Evolutionary conservation across 1,140 invertebrate genomes (phyloP).

Genomic region (Bombus affinis): DNA sequence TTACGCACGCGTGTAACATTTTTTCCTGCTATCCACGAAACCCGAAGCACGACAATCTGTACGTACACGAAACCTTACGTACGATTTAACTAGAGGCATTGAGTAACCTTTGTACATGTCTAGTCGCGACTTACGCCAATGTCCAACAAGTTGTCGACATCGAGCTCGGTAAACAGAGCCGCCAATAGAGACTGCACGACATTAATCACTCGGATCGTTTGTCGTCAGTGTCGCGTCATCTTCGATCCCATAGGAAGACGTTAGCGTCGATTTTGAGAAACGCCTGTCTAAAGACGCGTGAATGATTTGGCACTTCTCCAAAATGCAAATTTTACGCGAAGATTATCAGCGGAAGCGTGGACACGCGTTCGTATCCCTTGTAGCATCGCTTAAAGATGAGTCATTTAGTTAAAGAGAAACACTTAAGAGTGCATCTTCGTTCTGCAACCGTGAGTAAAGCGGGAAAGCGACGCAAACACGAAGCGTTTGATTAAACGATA

Average conservation of each 20-base stretch:
- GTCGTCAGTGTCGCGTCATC: conserved; percentile 10
- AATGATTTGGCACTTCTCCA: conserved; percentile 31
- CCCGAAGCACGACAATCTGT: neutral
- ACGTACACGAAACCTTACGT: neutral
- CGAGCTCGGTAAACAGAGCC: conserved; percentile 23
- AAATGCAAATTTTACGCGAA: conserved; percentile 28
- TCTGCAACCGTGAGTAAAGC: neutral
- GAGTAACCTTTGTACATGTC: conserved; percentile 31
- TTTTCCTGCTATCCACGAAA: neutral
- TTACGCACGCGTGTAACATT: neutral
- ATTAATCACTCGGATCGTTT: conserved; percentile 29
- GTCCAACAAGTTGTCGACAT: conserved; percentile 68
- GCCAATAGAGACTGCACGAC: conserved; percentile 10
- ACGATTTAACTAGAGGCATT: conserved; percentile 3
- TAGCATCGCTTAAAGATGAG: conserved; percentile 34
- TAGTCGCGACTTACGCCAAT: conserved; percentile 53
- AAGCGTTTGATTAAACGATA: conserved; percentile 3
- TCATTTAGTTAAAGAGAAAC: conserved; percentile 32
- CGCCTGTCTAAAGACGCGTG: neutral
- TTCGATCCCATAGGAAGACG: conserved; percentile 23
- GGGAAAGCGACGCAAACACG: neutral
- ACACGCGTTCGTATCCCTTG: conserved; percentile 21
- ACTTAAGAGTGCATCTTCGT: neutral
- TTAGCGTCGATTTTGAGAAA: conserved; percentile 18
- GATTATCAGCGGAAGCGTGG: conserved; percentile 35